Evolutionary conservation across 2,113 vertebrate species (phyloP), one percentile per base, ranked within the genome.

Genomic region (Misgurnus anguillicaudatus): DNA sequence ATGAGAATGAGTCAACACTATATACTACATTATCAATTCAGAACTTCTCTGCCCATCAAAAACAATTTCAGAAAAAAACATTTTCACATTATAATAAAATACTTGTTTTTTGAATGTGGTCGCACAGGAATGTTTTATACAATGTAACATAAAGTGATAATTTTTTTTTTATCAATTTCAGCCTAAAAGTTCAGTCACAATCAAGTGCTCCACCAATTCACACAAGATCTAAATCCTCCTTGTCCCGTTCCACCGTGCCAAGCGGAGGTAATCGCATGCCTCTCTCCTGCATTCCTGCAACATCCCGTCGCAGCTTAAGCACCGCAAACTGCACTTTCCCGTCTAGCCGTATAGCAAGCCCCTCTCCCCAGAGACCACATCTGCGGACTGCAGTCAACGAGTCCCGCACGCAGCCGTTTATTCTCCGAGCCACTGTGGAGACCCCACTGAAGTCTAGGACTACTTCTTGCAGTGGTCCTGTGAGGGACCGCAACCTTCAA

Each of bases 341-440:
- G 62, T 85, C 92, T 1, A 80, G 88, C 85, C 88, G 95, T 77
- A 94, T 89, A 66, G 94, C 94, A 87, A 98, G 95, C 75, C 94
- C 94, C 60, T 97, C 96, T 10, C 95, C 96, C 9, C 94, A 94
- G 71, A 92, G 94, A 31, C 92, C 90, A 66, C 90, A 83, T 48
- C 91, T 92, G 84, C 86, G 86, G 4, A 86, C 92, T 9, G 86
- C 85, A 36, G 81, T 81, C 58, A 83, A 83, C 57, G 80, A 81
- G 63, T 62, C 87, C 21, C 87, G 86, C 80, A 90, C 90, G 81
- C 90, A 91, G 82, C 85, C 90, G 31, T 86, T 91, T 42, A 92
- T 91, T 5, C 86, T 89, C 58, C 89, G 90, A 81, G 80, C 90
- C 60, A 87, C 88, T 9, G 88, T 91, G 55, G 85, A 90, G 80